Percentiles rank a stretch among this genome's conserved stretches.
Conservation (phyloP, 2,888 invertebrate species). For the Selenia dentaria region DNA sequence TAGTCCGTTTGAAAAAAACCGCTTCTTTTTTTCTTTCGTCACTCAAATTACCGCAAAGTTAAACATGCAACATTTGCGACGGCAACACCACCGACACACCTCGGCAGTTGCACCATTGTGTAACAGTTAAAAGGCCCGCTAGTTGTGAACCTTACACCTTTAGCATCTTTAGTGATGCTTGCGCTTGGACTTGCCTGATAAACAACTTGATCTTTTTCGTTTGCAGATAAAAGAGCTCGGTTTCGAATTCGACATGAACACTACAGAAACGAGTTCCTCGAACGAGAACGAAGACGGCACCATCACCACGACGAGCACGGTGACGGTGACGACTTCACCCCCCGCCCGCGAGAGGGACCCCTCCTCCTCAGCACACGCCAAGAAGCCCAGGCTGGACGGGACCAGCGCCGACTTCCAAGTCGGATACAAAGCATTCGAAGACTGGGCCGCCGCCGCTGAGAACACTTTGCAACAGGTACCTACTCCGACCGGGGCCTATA, state of each 20-base stretch:
- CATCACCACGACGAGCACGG: slow-evolving; percentile 15
- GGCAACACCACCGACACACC: too few relatives aligned
- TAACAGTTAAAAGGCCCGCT: too few relatives aligned
- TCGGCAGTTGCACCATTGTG: too few relatives aligned
- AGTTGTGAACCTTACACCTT: too few relatives aligned
- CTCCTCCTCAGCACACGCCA: slow-evolving; percentile 29
- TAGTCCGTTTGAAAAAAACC: too few relatives aligned
- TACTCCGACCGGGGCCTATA: too few relatives aligned
- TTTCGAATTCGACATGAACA: slow-evolving; percentile 70
- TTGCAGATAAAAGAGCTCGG: slow-evolving; percentile 87
- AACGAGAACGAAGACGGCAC: slow-evolving; percentile 32
- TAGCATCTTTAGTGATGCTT: too few relatives aligned
- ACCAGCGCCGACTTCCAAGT: slow-evolving; percentile 74
- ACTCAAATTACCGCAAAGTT: too few relatives aligned
- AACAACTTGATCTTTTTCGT: too few relatives aligned
- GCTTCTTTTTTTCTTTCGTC: too few relatives aligned
- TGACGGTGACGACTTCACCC: slow-evolving; percentile 3
- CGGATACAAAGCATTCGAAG: slow-evolving; percentile 75
- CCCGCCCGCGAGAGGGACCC: neutral
- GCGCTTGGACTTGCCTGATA: too few relatives aligned
- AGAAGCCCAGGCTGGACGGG: slow-evolving; percentile 62
- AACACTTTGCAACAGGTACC: slow-evolving; percentile 51
- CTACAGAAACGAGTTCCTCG: slow-evolving; percentile 50
- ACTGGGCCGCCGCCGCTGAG: slow-evolving; percentile 67
- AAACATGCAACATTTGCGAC: too few relatives aligned